phyloP scores from a whole-genome alignment of 1,140 invertebrate genomes.

The Drosophila simulans region DNA sequence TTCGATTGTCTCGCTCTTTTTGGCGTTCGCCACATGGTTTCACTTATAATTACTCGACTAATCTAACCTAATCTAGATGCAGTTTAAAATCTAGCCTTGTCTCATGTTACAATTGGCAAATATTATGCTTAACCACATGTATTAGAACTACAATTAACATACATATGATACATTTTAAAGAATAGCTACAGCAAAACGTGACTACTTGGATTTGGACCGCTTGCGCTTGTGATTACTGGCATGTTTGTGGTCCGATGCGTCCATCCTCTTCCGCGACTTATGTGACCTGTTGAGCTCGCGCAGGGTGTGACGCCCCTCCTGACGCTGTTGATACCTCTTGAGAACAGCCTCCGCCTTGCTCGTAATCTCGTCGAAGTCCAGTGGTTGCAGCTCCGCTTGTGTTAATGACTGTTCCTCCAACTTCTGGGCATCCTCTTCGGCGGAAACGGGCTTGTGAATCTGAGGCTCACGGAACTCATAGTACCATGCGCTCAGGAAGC shows the following conservation, averaged over 20 bases:
- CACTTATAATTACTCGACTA: not conserved
- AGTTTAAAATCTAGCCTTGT: not conserved
- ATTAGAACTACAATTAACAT: not conserved
- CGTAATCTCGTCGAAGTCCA: constrained; percentile 36
- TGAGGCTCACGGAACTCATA: constrained; percentile 39
- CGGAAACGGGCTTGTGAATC: no score
- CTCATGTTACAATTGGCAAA: not conserved
- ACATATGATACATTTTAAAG: not conserved
- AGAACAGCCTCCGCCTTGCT: constrained; percentile 30
- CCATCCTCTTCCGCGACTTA: not conserved
- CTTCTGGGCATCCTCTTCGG: not conserved
- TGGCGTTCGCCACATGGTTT: not conserved
- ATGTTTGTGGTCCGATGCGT: not conserved
- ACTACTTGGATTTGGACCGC: not conserved
- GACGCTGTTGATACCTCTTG: constrained; percentile 5
- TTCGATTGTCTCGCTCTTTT: constrained; percentile 4
- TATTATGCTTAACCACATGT: not conserved
- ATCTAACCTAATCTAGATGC: not conserved
- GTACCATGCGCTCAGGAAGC: constrained; percentile 46
- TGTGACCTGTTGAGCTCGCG: constrained; percentile 18
- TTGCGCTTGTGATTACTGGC: not conserved
- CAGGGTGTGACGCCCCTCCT: constrained; percentile 23
- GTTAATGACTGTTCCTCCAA: not conserved
- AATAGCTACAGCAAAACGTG: not conserved
- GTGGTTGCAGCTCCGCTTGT: not conserved